Conservation (phyloP, 2,797 vertebrate genomes). For the Neopelma chrysocephalum region DNA sequence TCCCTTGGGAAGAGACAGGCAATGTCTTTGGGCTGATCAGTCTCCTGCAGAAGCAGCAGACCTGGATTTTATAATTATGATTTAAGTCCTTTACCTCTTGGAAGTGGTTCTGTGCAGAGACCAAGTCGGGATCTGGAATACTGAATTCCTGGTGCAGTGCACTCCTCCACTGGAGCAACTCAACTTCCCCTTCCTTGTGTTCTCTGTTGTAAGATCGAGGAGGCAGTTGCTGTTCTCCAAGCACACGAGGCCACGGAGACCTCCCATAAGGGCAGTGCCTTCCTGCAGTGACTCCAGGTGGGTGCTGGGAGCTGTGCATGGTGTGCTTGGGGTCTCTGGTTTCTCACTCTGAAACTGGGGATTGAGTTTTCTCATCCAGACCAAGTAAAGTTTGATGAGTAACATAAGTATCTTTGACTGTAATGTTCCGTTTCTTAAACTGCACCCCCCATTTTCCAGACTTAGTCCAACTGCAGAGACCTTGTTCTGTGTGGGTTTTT, state of each 20-base stretch:
- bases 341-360: not conserved
- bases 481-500: not conserved
- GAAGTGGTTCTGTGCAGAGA: not conserved
- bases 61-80: not conserved
- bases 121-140: too few relatives aligned
- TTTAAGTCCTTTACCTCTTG: not conserved
- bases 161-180: not conserved
- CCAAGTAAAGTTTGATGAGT: not conserved
- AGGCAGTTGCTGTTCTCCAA: slow-evolving; percentile 90
- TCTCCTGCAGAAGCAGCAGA: not conserved
- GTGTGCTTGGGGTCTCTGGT: not conserved
- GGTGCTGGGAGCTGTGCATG: not conserved
- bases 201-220: slow-evolving; percentile 82
- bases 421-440: not conserved
- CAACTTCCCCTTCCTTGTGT: not conserved
- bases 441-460: not conserved
- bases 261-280: slow-evolving; percentile 64
- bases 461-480: not conserved
- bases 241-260: slow-evolving; percentile 85
- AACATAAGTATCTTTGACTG: not conserved
- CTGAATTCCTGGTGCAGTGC: not conserved
- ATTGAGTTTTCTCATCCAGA: not conserved
- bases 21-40: not conserved
- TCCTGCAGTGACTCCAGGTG: slow-evolving; percentile 56
- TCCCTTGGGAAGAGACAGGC: not conserved